A percentile compares a stretch with the other conserved stretches of the same genome.
phyloP scores from a whole-genome alignment of 1,140 invertebrate genomes.

The Zaprionus nigranus region DNA sequence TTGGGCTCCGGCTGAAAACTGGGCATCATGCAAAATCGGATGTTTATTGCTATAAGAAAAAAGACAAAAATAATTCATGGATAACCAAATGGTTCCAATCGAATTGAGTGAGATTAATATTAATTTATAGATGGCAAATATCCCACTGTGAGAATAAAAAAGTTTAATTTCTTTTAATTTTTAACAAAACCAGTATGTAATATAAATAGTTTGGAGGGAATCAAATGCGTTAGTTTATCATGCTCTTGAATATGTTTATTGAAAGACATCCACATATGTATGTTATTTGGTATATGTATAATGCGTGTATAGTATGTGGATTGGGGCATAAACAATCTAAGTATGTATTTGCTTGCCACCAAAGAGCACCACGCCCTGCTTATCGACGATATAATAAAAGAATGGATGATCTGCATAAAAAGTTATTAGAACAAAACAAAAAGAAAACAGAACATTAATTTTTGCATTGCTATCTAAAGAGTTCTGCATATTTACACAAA shows the following conservation, averaged over 20 bases:
- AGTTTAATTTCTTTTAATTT: too few species aligned
- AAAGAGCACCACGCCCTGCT: constrained; percentile 17
- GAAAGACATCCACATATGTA: background rate
- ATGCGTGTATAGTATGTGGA: background rate
- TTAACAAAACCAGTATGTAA: too few species aligned
- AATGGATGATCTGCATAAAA: background rate
- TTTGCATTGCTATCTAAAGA: too few species aligned
- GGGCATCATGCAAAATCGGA: constrained; percentile 44
- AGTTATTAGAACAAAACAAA: too few species aligned
- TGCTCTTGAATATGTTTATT: too few species aligned
- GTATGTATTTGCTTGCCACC: constrained; percentile 8
- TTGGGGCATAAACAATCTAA: background rate
- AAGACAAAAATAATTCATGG: constrained; percentile 19
- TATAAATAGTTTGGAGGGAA: too few species aligned
- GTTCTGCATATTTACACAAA: too few species aligned
- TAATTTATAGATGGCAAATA: too few species aligned
- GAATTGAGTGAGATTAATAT: too few species aligned
- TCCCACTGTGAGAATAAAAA: too few species aligned
- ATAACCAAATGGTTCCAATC: background rate
- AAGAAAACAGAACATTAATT: too few species aligned
- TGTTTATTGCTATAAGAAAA: constrained; percentile 1
- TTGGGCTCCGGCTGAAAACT: constrained; percentile 40
- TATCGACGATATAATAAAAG: constrained; percentile 1
- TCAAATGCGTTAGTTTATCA: too few species aligned
- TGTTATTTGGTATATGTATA: background rate